These are phyloP conservation scores for Melanotaenia trifasciata DNA, from an alignment of 2,797 vertebrate species.

Conservation along the genomic window DNA sequence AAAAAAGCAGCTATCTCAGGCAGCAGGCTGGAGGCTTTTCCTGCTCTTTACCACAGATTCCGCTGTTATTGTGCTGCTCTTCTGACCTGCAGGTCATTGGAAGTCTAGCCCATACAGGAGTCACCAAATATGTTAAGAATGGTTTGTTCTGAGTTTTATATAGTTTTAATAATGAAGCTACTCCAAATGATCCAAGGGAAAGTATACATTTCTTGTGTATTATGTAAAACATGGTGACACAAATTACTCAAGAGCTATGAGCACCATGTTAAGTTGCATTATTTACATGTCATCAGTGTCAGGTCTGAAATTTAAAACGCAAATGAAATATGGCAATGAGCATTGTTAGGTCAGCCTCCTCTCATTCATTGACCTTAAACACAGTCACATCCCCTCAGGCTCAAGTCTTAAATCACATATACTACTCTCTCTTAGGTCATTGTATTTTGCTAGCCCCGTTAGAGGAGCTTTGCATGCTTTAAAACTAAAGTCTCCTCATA, in stretches of 20 bases:
- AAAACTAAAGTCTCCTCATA: background rate
- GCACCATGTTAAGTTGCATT: background rate
- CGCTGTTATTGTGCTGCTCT: constrained; percentile 72
- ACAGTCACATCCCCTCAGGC: background rate
- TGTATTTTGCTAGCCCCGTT: background rate
- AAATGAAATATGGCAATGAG: background rate
- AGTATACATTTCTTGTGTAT: background rate
- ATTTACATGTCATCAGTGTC: background rate
- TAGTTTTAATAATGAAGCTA: background rate
- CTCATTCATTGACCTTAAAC: background rate
- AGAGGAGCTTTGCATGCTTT: background rate
- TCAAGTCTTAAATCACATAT: background rate
- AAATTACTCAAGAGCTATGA: background rate
- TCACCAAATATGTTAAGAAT: constrained; percentile 44
- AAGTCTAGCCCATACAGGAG: constrained; percentile 29
- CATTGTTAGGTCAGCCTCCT: background rate
- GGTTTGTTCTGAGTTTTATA: constrained; percentile 32
- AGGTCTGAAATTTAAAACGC: background rate
- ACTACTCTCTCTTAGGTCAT: too few relatives aligned
- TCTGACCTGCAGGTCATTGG: constrained; percentile 64
- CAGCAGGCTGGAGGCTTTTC: constrained; percentile 79
- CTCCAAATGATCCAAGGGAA: background rate
- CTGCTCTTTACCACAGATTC: constrained; percentile 78
- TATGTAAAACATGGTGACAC: background rate
- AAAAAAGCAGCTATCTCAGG: constrained; percentile 79